phyloP scores from a whole-genome alignment of 2,888 invertebrate species.

The Rhabditophanes sp. region DNA sequence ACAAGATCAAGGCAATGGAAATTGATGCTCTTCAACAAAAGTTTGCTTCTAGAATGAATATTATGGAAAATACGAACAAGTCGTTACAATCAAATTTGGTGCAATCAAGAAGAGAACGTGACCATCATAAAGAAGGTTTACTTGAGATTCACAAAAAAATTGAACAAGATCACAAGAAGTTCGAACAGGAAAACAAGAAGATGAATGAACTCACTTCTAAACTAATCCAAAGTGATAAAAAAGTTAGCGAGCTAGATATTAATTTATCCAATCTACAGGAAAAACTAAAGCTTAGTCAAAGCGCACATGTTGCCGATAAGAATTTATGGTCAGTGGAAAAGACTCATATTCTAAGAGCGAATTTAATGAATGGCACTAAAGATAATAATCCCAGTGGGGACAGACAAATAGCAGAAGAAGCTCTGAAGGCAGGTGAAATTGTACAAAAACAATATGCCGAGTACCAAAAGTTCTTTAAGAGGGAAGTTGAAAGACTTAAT shows the following conservation, averaged over 20 bases:
- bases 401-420: conserved; percentile 25
- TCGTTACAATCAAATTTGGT: conserved; percentile 38
- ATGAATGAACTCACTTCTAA: conserved; percentile 12
- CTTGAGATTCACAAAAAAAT: conserved; percentile 23
- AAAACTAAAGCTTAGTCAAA: conserved; percentile 31
- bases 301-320: conserved; percentile 35
- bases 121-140: conserved; percentile 29
- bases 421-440: conserved; percentile 24
- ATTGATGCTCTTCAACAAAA: conserved; percentile 42
- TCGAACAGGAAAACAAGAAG: conserved; percentile 18
- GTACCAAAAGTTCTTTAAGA: conserved; percentile 36
- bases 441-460: conserved; percentile 39
- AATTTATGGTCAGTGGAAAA: conserved; percentile 21
- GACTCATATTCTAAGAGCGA: conserved; percentile 6
- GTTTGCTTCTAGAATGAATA: conserved; percentile 39
- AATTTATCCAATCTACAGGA: conserved; percentile 55
- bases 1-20: conserved; percentile 32
- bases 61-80: conserved; percentile 44
- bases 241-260: conserved; percentile 62
- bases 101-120: conserved; percentile 38
- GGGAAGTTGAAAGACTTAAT: conserved; percentile 31
- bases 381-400: conserved; percentile 13
- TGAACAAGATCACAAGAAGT: conserved; percentile 20
- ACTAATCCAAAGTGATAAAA: conserved; percentile 50
- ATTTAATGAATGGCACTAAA: conserved; percentile 1